Percentiles rank a stretch among this genome's conserved stretches.
Conservation (phyloP, 2,888 invertebrate species). For the Chrysopilus asiliformis region DNA sequence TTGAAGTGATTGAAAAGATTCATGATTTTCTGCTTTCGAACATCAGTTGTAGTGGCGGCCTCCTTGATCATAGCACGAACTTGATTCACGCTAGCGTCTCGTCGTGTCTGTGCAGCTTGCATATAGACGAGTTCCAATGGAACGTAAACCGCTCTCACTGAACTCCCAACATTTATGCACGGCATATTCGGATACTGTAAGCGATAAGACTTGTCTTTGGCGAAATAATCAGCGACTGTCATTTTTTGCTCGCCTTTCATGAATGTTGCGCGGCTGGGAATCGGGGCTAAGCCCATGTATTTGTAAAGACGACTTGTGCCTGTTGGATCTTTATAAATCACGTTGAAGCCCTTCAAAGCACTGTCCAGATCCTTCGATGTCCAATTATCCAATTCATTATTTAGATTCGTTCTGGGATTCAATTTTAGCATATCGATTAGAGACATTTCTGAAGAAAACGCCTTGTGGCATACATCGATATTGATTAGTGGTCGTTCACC, state of each 20-base stretch:
- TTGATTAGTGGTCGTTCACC: conserved; percentile 83
- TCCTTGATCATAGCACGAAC: conserved; percentile 74
- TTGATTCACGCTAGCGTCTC: conserved; percentile 72
- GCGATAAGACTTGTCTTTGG: conserved; percentile 18
- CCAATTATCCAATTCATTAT: not conserved
- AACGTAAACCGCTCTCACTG: conserved; percentile 55
- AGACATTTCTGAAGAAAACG: conserved; percentile 47
- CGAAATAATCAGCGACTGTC: conserved; percentile 34
- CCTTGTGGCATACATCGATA: conserved; percentile 78
- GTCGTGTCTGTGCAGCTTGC: conserved; percentile 55
- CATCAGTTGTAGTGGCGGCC: conserved; percentile 69
- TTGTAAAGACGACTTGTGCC: conserved; percentile 20
- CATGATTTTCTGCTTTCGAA: conserved; percentile 67
- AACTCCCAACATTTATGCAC: conserved; percentile 68
- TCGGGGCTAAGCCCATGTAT: conserved; percentile 18
- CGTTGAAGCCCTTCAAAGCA: conserved; percentile 23
- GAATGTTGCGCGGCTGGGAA: conserved; percentile 34
- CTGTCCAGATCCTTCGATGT: not conserved
- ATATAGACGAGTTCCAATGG: conserved; percentile 77
- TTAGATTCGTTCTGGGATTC: conserved; percentile 17
- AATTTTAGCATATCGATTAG: conserved; percentile 38
- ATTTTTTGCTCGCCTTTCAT: conserved; percentile 20
- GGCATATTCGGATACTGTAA: conserved; percentile 56
- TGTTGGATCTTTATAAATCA: conserved; percentile 26
- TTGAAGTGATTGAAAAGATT: conserved; percentile 29